Evolutionary conservation across 2,113 vertebrate genomes (phyloP), one percentile per base, ranked within the genome.

Genomic region (Pipra filicauda): DNA sequence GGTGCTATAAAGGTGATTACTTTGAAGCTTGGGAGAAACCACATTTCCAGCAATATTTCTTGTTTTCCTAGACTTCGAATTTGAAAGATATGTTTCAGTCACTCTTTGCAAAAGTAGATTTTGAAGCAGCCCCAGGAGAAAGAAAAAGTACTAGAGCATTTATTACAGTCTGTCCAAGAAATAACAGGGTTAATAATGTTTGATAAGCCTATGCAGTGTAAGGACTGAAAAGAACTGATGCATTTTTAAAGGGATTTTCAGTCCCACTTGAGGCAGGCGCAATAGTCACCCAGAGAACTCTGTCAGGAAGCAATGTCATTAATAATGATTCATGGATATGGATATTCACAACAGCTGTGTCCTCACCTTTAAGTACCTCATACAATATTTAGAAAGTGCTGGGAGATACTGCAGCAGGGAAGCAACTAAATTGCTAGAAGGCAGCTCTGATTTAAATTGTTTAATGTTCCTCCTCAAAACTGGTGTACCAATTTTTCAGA

Each of bases 341-440:
- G 97, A 92, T 97, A 97, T 97, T 95, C 96, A 94, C 93, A 96
- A 96, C 97, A 98, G 89, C 96, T 97, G 95, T 95, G 97, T 97
- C 97, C 82, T 97, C 97, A 97, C 97, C 97, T 98, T 97, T 97
- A 97, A 97, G 85, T 95, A 97, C 78, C 91, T 97, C 97, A 97
- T 98, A 80, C 95, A 97, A 98, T 97, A 98, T 97, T 98, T 96
- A 98, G 88, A 91, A 97, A 96, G 87, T 95, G 88, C 96, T 97
- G 85, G 95, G 94, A 96, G 96, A 96, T 93, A 93, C 52, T 97
- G 93, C 96, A 97, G 96, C 94, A 90, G 97, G 97, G 91, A 97
- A 97, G 93, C 92, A 95, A 92, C 95, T 97, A 96, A 97, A 97
- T 96, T 97, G 95, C 96, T 95, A 87, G 95, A 95, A 97, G 96